Evolutionary conservation across 1,140 invertebrate genomes (phyloP), one percentile per base, ranked within the genome.

Genomic region (Halesus radiatus): DNA sequence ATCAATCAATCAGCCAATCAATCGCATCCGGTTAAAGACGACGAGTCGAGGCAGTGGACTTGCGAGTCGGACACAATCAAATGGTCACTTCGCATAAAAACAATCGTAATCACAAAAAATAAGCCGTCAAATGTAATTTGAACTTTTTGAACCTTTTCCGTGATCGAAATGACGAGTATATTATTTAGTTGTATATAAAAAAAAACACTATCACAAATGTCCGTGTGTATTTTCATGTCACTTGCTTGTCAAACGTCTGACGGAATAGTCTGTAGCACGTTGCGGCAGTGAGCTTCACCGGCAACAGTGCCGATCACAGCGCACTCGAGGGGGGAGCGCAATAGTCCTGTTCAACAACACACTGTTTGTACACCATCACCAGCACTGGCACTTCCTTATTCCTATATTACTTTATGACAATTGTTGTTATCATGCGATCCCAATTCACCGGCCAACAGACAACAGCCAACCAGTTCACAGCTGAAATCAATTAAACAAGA

Each of bases 401-500:
- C 54, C 16, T 75, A 75, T n/a, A 75, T 75, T n/a, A 58, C 32
- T 16, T 23, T 75, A 29, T 56, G 58, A 56, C 72, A 74, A 29
- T 29, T 32, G 3, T 37, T 37, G 7, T 37, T 37, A 37, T 45
- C 37, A 13, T 60, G 53, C 10, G 50, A 72, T 32, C 72, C 54
- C 23, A 75, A 20, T 58, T 75, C 54, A 18, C 53, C 72, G 13
- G 29, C 54, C 16, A 75, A 75, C 72, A 18, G 29, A 29, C 16
- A 75, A 75, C 72, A 18, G 29, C 54, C 16, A 75, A 75, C 72
- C 72, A 75, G 32, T 75, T 75, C 18, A 75, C 54, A 37, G 72
- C 72, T 75, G 72, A 58, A 75, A 75, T 10, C n/a, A 58, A 32
- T 18, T 50, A 70, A 50, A 70, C 3, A 70, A 10, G 18, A 22